Evolutionary conservation across 2,797 vertebrate species (phyloP), one percentile per base, ranked within the genome.

Genomic region (Sebastes minor): DNA sequence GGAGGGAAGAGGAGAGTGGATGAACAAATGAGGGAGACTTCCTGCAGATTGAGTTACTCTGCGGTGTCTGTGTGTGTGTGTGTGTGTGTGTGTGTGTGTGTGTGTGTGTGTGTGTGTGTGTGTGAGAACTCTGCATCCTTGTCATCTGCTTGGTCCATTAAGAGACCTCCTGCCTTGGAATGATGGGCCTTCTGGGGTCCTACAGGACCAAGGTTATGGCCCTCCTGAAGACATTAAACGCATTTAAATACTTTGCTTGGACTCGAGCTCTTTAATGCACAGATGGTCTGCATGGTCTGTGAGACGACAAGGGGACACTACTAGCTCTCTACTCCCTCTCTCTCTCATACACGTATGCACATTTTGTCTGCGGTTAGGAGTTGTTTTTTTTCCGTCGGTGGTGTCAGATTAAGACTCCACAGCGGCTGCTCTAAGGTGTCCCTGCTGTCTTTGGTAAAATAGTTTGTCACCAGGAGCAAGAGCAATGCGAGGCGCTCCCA

Each of bases 191-290:
- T 80, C 85, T 76, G 80, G 90, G 87, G 57, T 81, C 91, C 89
- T 76, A 82, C 76, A 94, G 86, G 83, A 80, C 94, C 95, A 95
- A 94, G 95, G 95, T 95, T 86, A 95, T 89, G 86, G 94, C 88
- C 85, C 90, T 88, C 74, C 74, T 80, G 87, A 89, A 91, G 82
- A 90, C 84, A 91, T 90, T 91, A 89, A 92, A 88, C 73, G 89
- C 35, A 18, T 81, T 92, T 88, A 90, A 93, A 92, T 78, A 90
- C 85, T 89, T 89, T 82, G 74, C 87, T 87, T 73, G 84, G 87
- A 86, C 85, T 89, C 78, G 3, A 46, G 84, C 83, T 90, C 83
- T 93, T 93, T 83, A 93, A 92, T 81, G 90, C 91, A 90, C 94
- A 94, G 92, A 94, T 94, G 94, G 93, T 89, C 77, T 70, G 86